Evolutionary conservation across 2,113 vertebrate species (phyloP), one percentile per base, ranked within the genome.

Genomic region (Ancistrus triradiatus): DNA sequence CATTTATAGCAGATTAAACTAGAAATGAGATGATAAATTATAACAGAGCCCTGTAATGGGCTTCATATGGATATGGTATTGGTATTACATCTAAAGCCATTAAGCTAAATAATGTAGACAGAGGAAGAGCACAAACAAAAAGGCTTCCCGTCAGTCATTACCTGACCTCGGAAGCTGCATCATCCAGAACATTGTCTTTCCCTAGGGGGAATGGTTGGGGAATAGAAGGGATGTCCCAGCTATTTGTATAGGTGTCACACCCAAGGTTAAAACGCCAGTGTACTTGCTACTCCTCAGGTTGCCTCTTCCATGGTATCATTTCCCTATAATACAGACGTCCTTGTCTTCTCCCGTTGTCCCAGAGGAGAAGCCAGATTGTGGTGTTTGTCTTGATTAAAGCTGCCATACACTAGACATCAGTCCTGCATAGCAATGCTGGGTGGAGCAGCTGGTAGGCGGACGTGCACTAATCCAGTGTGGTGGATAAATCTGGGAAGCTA

Each of bases 371-470:
- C 2, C 38, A 33, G 37, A 24, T 28, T 28, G 13, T 9, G 5
- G 5, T 10, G 2, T 66, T 49, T 58, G 22, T 66, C 53, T 49
- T 66, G 28, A 49, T 58, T 50, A 50, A 50, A 50, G 47, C n/a
- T 58, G 33, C 19, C 17, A 8, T 19, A 11, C 3, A 25, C 44
- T 19, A 19, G 21, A 11, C 44, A 38, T 40, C 22, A 40, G 6
- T 40, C 47, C 33, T 4, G 22, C 44, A 19, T 28, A 14, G 28
- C n/a, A 38, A 11, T 47, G 21, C 63, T 56, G 22, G 7, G 15
- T 50, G 46, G 64, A 50, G 53, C 64, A 66, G 48, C 64, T 66
- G 53, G 53, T 27, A 42, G 53, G 35, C 14, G 44, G 44, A 40
- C 4, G 15, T 44, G 28, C 25, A 22, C 42, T 57, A 55, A 53